Conservation (phyloP, 2,888 invertebrate genomes). For the Chorisops tibialis region DNA sequence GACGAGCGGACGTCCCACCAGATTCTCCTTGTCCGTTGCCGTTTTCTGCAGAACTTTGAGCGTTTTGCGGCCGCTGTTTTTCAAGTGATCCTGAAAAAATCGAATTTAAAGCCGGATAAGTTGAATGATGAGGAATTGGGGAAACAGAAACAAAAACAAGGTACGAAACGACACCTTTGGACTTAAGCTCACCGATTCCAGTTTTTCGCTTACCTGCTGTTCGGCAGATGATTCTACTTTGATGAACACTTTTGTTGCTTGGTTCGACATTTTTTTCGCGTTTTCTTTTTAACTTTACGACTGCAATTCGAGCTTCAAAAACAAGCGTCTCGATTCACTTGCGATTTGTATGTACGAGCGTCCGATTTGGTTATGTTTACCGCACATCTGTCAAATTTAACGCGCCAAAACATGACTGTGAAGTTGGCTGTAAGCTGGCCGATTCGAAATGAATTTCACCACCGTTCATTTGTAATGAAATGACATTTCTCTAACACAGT, state of each 20-base stretch:
- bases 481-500: no score
- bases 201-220: constrained; percentile 42
- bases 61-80: constrained; percentile 59
- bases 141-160: neutral
- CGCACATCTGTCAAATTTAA: neutral
- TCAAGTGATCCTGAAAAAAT: constrained; percentile 58
- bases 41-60: constrained; percentile 72
- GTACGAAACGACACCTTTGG: neutral
- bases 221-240: constrained; percentile 50
- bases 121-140: neutral
- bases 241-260: constrained; percentile 48
- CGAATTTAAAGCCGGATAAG: neutral
- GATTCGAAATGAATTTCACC: no score
- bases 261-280: constrained; percentile 50
- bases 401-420: neutral
- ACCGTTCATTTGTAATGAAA: no score
- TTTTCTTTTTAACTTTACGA: no score
- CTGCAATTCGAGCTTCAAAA: no score
- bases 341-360: neutral
- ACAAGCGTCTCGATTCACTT: neutral
- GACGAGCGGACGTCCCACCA: constrained; percentile 63
- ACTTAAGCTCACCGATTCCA: neutral
- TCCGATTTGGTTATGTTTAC: neutral
- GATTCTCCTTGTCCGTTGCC: constrained; percentile 72
- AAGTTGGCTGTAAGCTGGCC: neutral